Base-by-base conservation (phyloP, 2,113 vertebrate genomes). In the pig (Sus scrofa) region DNA sequence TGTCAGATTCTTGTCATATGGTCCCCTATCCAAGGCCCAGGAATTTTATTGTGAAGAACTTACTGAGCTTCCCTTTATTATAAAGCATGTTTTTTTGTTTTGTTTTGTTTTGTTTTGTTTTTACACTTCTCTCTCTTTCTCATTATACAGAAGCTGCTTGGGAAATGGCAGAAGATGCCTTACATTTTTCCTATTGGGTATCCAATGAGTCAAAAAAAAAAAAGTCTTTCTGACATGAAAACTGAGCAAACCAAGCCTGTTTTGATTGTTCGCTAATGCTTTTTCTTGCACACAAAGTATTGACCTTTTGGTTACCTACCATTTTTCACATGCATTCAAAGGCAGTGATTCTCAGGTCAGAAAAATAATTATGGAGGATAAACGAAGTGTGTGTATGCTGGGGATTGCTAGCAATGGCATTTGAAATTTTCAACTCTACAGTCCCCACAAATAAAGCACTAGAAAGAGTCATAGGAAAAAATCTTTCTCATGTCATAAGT, bases 231-330 rank as follows among this genome's bases (percentile, higher is more conserved):
- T 89, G 82, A 73, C 73, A 52, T 74, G 58, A 91, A 96, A 89
- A 60, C 82, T 74, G 83, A 94, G 82, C 26, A 89, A 89, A 19
- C 37, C 32, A 94, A 94, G 78, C 20, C 20, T 52, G 60, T 58
- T 81, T 94, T 91, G 60, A 39, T 56, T 85, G 50, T 87, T 94
- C 75, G 60, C 39, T 82, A 85, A 91, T 91, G 92, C 74, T 94
- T 96, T 91, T 86, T 90, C 87, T 96, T 92, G 22, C 4, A 81
- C 89, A 84, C 10, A 95, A 87, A 79, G 8, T 56, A 94, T 58
- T 88, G 84, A 92, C 30, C 34, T 96, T 95, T 93, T 27, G 75
- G 68, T 81, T 93, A 92, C 34, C 82, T 44, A 73, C 15, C 26
- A 86, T 91, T 97, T 97, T 93, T 90, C 65, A 94, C 26, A 63